Evolutionary conservation across 2,888 invertebrate genomes (phyloP), one percentile per base, ranked within the genome.

Genomic region (Drosophila differens): DNA sequence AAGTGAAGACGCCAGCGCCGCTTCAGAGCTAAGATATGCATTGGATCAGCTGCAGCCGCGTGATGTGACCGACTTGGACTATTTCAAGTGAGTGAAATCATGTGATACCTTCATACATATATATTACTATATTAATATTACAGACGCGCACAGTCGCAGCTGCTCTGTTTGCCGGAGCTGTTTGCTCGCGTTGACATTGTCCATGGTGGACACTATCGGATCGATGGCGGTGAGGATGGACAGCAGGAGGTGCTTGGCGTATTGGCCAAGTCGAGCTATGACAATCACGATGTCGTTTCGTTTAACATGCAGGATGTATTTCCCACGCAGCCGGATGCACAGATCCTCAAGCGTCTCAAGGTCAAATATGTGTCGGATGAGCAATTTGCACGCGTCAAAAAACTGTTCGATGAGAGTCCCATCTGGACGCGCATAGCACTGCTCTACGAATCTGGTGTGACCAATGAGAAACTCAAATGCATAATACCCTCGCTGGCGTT

Each of bases 401-500:
- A 95, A 95, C 91, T 97, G 12, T 99, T 99, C 93, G 95, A 97
- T 61, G 95, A 97, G 64, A 95, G 97, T 62, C 99, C 99, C 0
- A 95, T 99, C 79, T 99, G 98, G 98, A 97, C 98, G 0, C 95
- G 96, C 84, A 95, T 96, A 82, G 97, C 96, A 0, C 91, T 99
- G 19, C 94, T 95, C 63, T 95, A 95, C 87, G 94, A 95, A 54
- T 95, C 96, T 0, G 95, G 95, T 61, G 93, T 96, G 51, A 94
- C 95, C 1, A 90, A 93, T 2, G 95, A 95, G 19, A 95, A 95
- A 62, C 89, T 98, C 0, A 98, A 97, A 93, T 94, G 95, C 67
- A 94, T 98, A 19, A 94, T 99, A 70, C 98, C 99, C 0, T 95
- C 96, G 33, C 94, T 97, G 5, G 97, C 98, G 0, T 97, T 97